These are phyloP conservation scores for Rousettus leschenaultii DNA, from an alignment of 2,113 vertebrate species.

Conservation along the genomic window DNA sequence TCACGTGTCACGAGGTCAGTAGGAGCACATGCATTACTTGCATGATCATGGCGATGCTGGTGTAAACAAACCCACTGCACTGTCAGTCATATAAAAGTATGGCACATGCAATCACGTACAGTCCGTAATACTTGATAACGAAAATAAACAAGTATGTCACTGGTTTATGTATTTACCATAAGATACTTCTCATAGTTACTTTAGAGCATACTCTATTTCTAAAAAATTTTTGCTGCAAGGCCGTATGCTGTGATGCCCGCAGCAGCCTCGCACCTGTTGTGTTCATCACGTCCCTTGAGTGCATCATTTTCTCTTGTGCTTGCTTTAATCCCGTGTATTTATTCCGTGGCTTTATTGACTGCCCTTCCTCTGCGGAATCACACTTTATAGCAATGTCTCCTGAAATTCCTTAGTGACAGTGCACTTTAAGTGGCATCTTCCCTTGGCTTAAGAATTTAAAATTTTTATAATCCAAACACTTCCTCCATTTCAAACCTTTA, in stretches of 20 bases:
- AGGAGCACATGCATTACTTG: background rate
- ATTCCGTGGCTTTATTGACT: background rate
- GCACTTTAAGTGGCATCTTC: background rate
- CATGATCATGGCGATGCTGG: background rate
- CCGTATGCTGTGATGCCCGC: background rate
- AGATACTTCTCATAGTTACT: background rate
- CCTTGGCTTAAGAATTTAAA: background rate
- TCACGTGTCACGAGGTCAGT: too few relatives aligned
- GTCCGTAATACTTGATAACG: background rate
- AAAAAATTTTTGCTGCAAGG: too few relatives aligned
- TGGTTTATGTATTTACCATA: background rate
- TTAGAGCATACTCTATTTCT: background rate
- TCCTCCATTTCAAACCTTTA: background rate
- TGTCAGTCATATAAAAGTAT: background rate
- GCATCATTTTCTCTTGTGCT: background rate
- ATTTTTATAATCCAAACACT: background rate
- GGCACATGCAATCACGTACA: background rate
- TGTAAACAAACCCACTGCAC: background rate
- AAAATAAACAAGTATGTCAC: background rate
- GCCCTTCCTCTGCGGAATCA: background rate
- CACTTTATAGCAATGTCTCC: background rate
- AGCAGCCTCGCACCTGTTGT: background rate
- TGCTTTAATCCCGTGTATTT: background rate
- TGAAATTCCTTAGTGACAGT: background rate
- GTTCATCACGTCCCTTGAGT: accelerated